These are phyloP conservation scores for Scatophagus argus DNA, from an alignment of 2,113 vertebrate genomes.

Conservation along the genomic window DNA sequence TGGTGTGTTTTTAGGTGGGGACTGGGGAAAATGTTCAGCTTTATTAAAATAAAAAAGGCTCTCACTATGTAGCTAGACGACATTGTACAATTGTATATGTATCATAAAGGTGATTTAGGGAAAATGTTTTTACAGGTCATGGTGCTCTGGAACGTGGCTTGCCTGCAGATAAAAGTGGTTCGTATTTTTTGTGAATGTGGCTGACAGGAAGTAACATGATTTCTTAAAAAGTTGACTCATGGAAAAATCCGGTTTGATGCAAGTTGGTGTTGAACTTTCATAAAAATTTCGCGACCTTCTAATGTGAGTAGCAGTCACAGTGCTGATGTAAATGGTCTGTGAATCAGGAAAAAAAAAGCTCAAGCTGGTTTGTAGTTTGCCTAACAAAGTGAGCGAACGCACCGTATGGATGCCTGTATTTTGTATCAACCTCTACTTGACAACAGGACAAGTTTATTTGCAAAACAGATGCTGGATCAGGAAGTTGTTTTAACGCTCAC, in stretches of 20 bases:
- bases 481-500: constrained; percentile 33
- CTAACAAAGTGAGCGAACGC: constrained; percentile 23
- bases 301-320: constrained; percentile 44
- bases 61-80: constrained; percentile 71
- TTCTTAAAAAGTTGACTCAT: constrained; percentile 31
- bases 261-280: constrained; percentile 38
- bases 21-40: constrained; percentile 46
- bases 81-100: constrained; percentile 77
- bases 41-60: constrained; percentile 63
- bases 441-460: constrained; percentile 44
- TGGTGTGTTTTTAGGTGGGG: constrained; percentile 16
- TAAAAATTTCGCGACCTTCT: constrained; percentile 37
- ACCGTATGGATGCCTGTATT: constrained; percentile 44
- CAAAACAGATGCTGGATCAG: constrained; percentile 32
- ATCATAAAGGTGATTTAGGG: constrained; percentile 67
- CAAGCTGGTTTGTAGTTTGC: constrained; percentile 10
- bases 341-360: constrained; percentile 24
- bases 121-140: constrained; percentile 58
- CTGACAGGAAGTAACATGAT: constrained; percentile 1
- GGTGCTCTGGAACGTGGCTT: constrained; percentile 69
- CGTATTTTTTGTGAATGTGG: constrained; percentile 46
- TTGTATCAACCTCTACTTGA: constrained; percentile 41
- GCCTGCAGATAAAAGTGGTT: constrained; percentile 61
- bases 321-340: background rate
- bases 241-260: constrained; percentile 33